phyloP scores from a whole-genome alignment of 2,797 vertebrate genomes.

The Morelia viridis region DNA sequence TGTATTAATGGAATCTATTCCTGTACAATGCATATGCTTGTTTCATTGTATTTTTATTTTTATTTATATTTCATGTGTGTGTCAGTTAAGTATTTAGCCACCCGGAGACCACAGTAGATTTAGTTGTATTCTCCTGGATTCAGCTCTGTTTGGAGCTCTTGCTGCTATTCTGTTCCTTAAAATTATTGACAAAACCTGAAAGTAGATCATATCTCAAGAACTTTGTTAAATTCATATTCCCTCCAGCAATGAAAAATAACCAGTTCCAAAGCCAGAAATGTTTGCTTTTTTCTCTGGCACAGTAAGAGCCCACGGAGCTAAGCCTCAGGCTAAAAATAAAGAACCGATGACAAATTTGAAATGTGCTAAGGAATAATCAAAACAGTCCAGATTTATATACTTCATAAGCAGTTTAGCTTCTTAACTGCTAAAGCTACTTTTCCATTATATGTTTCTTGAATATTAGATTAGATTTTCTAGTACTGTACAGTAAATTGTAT shows the following conservation, averaged over 20 bases:
- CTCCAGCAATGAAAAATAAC: not conserved
- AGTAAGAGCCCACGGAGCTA: not conserved
- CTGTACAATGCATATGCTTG: not conserved
- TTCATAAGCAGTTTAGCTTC: not conserved
- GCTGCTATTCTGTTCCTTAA: not conserved
- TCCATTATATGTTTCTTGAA: not conserved
- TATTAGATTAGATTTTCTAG: constrained; percentile 16
- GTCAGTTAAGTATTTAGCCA: not conserved
- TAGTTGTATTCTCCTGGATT: not conserved
- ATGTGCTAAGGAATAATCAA: not conserved
- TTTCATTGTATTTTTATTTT: not conserved
- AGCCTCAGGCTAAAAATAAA: not conserved
- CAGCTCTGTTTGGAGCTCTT: not conserved
- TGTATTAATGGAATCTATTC: not conserved
- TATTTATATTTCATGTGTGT: not conserved
- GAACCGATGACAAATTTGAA: constrained; percentile 2
- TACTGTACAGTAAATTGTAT: constrained; percentile 4
- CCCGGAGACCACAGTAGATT: not conserved
- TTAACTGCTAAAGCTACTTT: not conserved
- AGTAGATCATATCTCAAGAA: not conserved
- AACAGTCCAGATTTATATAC: constrained; percentile 19
- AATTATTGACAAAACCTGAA: not conserved
- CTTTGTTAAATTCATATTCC: not conserved
- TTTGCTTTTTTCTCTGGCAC: not conserved
- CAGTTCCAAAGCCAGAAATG: not conserved